phyloP scores from a whole-genome alignment of 2,113 vertebrate species.

The Thamnaconus septentrionalis region DNA sequence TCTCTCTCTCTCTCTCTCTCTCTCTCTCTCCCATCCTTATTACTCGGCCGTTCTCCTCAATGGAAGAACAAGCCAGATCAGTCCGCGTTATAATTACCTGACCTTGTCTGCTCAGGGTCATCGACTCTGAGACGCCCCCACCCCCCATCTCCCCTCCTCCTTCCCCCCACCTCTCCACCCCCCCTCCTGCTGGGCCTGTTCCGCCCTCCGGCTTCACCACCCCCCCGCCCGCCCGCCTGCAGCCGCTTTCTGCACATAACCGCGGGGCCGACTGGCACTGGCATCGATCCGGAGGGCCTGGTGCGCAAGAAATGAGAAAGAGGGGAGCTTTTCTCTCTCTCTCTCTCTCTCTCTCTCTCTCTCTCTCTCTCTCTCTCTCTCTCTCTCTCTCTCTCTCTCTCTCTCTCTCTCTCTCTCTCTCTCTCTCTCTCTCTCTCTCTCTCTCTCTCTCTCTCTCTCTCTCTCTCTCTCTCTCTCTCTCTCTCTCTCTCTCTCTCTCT shows the following conservation, averaged over 20 bases:
- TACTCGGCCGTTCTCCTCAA: constrained; percentile 31
- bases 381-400: neutral
- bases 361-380: constrained; percentile 18
- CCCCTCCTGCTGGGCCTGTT: neutral
- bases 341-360: constrained; percentile 28
- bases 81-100: constrained; percentile 63
- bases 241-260: constrained; percentile 43
- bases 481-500: constrained; percentile 5
- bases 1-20: constrained; percentile 3
- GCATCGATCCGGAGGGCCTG: constrained; percentile 31
- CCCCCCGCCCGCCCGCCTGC: constrained; percentile 38
- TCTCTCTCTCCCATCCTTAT: constrained; percentile 44
- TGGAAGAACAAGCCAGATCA: constrained; percentile 45
- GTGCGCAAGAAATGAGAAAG: constrained; percentile 10
- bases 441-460: constrained; percentile 22
- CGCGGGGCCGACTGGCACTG: constrained; percentile 27
- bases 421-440: too few species aligned
- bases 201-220: neutral
- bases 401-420: too few species aligned
- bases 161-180: constrained; percentile 30
- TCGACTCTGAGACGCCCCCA: constrained; percentile 25
- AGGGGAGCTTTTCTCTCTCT: constrained; percentile 12
- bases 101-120: constrained; percentile 64
- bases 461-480: constrained; percentile 30
- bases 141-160: constrained; percentile 11